A percentile compares a stretch with the other conserved stretches of the same genome.
Conservation (phyloP, 2,797 vertebrate species). For the Artibeus jamaicensis region DNA sequence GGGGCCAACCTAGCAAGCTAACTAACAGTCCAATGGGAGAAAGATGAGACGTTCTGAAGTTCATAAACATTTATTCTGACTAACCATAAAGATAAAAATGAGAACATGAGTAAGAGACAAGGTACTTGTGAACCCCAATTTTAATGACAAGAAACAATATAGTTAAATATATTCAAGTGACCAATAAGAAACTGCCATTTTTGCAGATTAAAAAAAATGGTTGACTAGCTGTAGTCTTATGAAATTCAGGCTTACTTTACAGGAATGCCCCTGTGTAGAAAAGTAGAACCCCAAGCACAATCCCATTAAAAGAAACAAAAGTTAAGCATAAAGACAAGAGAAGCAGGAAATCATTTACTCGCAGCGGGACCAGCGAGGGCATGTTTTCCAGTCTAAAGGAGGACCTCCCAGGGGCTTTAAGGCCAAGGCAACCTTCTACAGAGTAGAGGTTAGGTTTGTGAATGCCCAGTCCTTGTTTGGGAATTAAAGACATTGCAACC, state of each 20-base stretch:
- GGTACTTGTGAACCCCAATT: background rate
- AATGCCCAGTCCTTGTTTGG: background rate
- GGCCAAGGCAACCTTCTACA: background rate
- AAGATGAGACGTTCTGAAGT: background rate
- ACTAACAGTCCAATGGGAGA: background rate
- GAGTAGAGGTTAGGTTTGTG: background rate
- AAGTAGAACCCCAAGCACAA: constrained; percentile 3
- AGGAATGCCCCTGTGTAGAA: background rate
- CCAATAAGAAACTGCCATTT: background rate
- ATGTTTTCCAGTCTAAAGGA: background rate
- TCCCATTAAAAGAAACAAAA: constrained; percentile 11
- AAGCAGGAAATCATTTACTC: background rate
- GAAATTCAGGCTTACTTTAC: background rate
- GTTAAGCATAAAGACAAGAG: background rate
- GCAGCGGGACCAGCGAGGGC: background rate
- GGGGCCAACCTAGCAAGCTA: background rate
- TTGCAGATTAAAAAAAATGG: background rate
- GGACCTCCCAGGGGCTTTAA: background rate
- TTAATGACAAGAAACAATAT: background rate
- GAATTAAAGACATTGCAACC: background rate
- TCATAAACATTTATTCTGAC: background rate
- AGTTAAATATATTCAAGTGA: background rate
- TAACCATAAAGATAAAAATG: background rate
- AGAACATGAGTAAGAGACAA: background rate
- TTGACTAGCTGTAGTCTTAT: background rate